A percentile compares a stretch with the other conserved stretches of the same genome.
phyloP scores from a whole-genome alignment of 2,888 invertebrate genomes.

The Dynastes tityus region DNA sequence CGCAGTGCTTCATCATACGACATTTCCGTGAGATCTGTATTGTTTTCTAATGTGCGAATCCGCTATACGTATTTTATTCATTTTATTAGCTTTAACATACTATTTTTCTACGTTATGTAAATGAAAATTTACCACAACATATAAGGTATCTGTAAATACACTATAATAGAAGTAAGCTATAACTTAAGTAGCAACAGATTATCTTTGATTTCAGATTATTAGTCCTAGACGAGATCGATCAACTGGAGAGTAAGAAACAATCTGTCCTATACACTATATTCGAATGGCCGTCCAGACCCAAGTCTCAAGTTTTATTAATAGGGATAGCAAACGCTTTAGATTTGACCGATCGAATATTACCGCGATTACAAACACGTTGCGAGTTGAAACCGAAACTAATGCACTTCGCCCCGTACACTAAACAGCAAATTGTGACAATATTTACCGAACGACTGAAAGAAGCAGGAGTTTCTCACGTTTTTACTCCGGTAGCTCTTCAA shows the following conservation, averaged over 20 bases:
- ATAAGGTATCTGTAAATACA: too few relatives aligned
- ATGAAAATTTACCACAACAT: too few relatives aligned
- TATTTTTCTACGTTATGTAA: too few relatives aligned
- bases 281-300: conserved; percentile 87
- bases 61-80: too few relatives aligned
- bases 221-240: conserved; percentile 96
- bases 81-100: too few relatives aligned
- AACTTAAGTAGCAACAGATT: too few relatives aligned
- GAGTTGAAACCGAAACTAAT: conserved; percentile 83
- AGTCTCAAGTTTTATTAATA: conserved; percentile 84
- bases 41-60: too few relatives aligned
- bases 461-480: conserved; percentile 80
- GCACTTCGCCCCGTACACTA: conserved; percentile 94
- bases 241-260: conserved; percentile 87
- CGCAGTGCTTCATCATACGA: too few relatives aligned
- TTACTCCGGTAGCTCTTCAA: conserved; percentile 89
- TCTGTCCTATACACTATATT: conserved; percentile 93
- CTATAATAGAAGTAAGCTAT: too few relatives aligned
- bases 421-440: conserved; percentile 90
- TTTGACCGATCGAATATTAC: conserved; percentile 91
- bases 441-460: conserved; percentile 84
- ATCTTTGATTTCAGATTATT: conserved; percentile 75
- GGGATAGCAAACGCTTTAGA: conserved; percentile 98
- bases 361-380: conserved; percentile 86
- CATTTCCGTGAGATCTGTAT: too few relatives aligned